Evolutionary conservation across 1,140 invertebrate genomes (phyloP).

Genomic region (Diabrotica virgifera): DNA sequence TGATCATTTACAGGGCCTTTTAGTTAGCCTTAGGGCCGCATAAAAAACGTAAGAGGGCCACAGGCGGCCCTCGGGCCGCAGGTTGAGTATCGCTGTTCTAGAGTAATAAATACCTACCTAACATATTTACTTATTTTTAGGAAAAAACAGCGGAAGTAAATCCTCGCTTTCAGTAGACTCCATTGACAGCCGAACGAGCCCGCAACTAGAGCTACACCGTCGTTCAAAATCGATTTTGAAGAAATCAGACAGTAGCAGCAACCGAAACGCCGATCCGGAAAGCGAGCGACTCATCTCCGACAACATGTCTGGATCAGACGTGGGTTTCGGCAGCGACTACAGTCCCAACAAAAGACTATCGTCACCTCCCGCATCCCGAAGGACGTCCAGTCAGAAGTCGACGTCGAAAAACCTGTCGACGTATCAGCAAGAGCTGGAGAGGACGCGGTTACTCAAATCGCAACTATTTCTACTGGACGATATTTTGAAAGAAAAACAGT

Average conservation of each 20-base stretch:
- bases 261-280: slow-evolving; percentile 61
- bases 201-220: slow-evolving; percentile 61
- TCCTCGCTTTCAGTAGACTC: slow-evolving; percentile 70
- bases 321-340: slow-evolving; percentile 45
- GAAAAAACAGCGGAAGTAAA: slow-evolving; percentile 60
- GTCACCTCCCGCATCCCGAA: slow-evolving; percentile 46
- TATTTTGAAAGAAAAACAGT: slow-evolving; percentile 51
- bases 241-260: slow-evolving; percentile 60
- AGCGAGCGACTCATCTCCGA: slow-evolving; percentile 74
- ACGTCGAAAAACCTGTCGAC: slow-evolving; percentile 50
- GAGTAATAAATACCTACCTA: neutral
- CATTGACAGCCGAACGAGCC: slow-evolving; percentile 61
- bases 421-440: slow-evolving; percentile 44
- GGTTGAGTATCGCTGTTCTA: too few species aligned
- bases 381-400: slow-evolving; percentile 48
- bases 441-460: slow-evolving; percentile 36
- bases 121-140: slow-evolving; percentile 46
- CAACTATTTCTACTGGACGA: slow-evolving; percentile 45
- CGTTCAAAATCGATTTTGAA: slow-evolving; percentile 77
- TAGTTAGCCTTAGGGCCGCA: too few species aligned
- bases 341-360: slow-evolving; percentile 47
- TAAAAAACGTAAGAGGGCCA: too few species aligned
- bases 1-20: too few species aligned
- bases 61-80: too few species aligned
- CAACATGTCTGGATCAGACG: slow-evolving; percentile 51